These are phyloP conservation scores for Daboia siamensis DNA, from an alignment of 2,113 vertebrate species.

Conservation along the genomic window DNA sequence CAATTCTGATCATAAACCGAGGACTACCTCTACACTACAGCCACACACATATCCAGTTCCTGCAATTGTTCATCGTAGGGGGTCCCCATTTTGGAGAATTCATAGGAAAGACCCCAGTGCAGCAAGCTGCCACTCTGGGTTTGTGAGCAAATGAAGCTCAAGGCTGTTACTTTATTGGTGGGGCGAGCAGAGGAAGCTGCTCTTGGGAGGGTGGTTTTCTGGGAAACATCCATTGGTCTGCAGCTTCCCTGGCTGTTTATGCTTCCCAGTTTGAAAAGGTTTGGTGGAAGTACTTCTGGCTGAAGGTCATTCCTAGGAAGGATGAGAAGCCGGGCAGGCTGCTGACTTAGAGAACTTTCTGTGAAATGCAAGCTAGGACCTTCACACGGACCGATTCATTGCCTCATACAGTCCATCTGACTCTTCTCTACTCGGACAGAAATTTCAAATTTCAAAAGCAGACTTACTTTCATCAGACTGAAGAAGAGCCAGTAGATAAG, in stretches of 20 bases:
- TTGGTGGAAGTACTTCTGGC: neutral
- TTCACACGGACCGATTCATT: neutral
- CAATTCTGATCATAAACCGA: no score
- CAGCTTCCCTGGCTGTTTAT: neutral
- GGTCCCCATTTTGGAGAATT: neutral
- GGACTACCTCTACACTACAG: no score
- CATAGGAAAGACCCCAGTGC: neutral
- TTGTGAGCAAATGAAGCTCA: neutral
- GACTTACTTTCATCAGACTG: neutral
- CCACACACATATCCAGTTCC: no score
- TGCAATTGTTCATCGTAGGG: no score
- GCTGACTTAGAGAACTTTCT: neutral
- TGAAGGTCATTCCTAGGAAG: neutral
- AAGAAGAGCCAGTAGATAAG: no score
- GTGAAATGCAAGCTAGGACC: neutral
- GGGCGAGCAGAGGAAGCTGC: neutral
- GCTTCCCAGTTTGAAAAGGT: neutral
- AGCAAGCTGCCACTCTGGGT: neutral
- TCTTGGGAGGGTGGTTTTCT: neutral
- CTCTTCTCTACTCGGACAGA: neutral
- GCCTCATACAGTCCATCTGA: neutral
- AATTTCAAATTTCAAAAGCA: neutral
- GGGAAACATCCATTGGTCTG: neutral
- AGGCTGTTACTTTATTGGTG: neutral
- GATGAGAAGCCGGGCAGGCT: neutral